A percentile compares a stretch with the other conserved stretches of the same genome.
phyloP scores from a whole-genome alignment of 2,113 vertebrate species.

The Alethe castanea region DNA sequence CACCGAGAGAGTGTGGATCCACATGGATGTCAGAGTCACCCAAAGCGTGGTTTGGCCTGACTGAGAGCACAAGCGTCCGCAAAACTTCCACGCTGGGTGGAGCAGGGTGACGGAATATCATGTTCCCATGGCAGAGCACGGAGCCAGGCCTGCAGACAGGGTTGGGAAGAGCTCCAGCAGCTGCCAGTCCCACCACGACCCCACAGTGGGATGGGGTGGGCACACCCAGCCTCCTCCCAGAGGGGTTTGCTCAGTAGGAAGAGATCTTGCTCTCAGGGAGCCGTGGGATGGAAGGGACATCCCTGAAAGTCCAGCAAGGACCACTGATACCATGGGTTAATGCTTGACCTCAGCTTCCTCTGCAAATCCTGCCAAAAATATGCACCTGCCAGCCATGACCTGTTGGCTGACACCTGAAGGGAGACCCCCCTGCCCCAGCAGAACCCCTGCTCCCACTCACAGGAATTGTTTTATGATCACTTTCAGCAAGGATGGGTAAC shows the following conservation, averaged over 20 bases:
- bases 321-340: too few species aligned
- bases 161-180: not conserved
- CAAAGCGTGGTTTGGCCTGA: constrained; percentile 1
- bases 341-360: not conserved
- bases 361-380: not conserved
- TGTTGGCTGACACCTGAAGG: accelerated
- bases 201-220: not conserved
- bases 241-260: not conserved
- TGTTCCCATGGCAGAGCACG: constrained; percentile 6
- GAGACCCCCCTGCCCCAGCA: not conserved
- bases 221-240: not conserved
- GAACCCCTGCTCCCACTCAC: not conserved
- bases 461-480: constrained; percentile 5
- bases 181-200: not conserved
- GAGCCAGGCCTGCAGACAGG: constrained; percentile 38
- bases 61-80: not conserved
- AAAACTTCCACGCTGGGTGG: constrained; percentile 18
- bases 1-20: not conserved
- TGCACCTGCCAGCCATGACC: accelerated
- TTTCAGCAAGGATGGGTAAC: constrained; percentile 4
- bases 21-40: constrained; percentile 38
- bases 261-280: not conserved
- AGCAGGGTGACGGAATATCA: constrained; percentile 28
- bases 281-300: not conserved
- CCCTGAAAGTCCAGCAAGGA: not conserved